Evolutionary conservation across 2,797 vertebrate genomes (phyloP).

Genomic region (Poecilia wingei): DNA sequence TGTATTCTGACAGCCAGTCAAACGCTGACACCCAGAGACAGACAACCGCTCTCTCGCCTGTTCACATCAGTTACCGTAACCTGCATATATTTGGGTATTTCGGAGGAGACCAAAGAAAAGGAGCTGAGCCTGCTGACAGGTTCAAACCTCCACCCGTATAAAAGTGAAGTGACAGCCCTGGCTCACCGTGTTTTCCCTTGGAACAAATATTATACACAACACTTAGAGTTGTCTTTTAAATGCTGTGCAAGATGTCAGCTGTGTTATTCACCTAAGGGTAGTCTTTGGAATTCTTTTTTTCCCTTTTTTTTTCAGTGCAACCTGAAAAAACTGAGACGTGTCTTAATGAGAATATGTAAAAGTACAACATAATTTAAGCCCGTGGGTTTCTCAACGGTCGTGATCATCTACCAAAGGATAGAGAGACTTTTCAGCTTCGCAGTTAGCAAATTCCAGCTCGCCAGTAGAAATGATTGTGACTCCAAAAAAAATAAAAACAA

Average conservation of each 20-base stretch:
- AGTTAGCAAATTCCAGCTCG: not conserved
- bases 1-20: slow-evolving; percentile 18
- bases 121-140: not conserved
- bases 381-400: not conserved
- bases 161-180: not conserved
- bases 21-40: slow-evolving; percentile 11
- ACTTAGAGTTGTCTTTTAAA: not conserved
- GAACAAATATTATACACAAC: not conserved
- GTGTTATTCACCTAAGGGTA: not conserved
- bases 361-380: not conserved
- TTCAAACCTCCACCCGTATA: not conserved
- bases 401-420: not conserved
- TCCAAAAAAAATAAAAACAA: not conserved
- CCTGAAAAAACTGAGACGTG: not conserved
- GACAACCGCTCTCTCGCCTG: slow-evolving; percentile 12
- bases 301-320: not conserved
- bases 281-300: not conserved
- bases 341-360: not conserved
- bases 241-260: not conserved
- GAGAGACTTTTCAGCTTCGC: not conserved
- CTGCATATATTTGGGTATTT: slow-evolving; percentile 10
- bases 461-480: not conserved
- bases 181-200: not conserved
- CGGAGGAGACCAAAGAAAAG: not conserved
- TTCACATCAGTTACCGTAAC: slow-evolving; percentile 15